Evolutionary conservation across 2,113 vertebrate species (phyloP), one percentile per base, ranked within the genome.

Genomic region (Carollia perspicillata): DNA sequence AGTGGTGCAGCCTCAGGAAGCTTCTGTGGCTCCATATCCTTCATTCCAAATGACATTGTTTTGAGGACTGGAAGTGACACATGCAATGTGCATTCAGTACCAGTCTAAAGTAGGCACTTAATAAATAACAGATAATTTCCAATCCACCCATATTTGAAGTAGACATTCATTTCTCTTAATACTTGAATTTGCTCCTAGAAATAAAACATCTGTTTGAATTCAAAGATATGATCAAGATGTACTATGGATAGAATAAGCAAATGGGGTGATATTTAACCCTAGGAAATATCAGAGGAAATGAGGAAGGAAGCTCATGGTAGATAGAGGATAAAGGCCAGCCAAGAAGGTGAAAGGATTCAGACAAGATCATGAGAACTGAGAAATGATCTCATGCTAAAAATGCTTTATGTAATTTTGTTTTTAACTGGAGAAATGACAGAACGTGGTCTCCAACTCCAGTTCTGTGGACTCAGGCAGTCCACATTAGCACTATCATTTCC

Each of bases 311-410:
- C 23, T 93, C 13, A 28, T 42, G 17, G 14, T 55, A 83, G 86
- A 35, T 55, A 83, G 86, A 35, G 13, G 63, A 68, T 20, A 79
- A 35, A 77, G 84, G 69, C 63, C 42, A 87, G 65, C 49, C 88
- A 72, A 92, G 1, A 96, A 98, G 95, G 95, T 97, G 90, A 17
- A 30, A 83, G 22, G 17, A 40, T 49, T 93, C 74, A 49, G 75
- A 86, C 60, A 93, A 95, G 93, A 93, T 95, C 95, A 44, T 97
- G 94, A 96, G 96, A 98, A 97, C 86, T 53, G 87, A 89, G 44
- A 92, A 95, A 68, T 93, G n/a, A 72, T 40, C 75, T 85, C 51
- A 72, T 91, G 89, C 72, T 79, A 69, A 44, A 47, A 86, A 78
- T 84, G 30, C 42, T 89, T 66, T n/a, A 30, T 75, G 80, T 40